Evolutionary conservation across 2,797 vertebrate species (phyloP).

Genomic region (Molossus molossus): DNA sequence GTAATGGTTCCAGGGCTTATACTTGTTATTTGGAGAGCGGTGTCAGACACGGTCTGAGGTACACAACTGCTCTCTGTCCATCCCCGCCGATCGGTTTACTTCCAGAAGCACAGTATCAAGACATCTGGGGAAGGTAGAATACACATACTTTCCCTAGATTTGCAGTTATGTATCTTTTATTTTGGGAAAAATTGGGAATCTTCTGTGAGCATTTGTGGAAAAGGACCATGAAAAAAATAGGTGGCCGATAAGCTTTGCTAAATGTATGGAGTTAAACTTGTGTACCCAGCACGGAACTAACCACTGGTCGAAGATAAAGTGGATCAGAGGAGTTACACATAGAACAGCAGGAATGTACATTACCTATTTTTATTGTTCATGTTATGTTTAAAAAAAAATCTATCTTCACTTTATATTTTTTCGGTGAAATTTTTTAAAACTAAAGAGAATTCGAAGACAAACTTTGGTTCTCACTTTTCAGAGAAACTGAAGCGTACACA

Average conservation of each 20-base stretch:
- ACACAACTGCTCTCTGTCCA: not conserved
- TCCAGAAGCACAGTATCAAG: not conserved
- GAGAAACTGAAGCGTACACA: not conserved
- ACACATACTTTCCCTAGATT: not conserved
- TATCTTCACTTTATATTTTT: not conserved
- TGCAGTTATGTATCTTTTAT: not conserved
- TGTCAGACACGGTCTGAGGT: not conserved
- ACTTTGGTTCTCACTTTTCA: conserved; percentile 60
- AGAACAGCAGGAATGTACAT: not conserved
- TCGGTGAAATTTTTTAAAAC: not conserved
- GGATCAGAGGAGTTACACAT: not conserved
- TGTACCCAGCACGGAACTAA: not conserved
- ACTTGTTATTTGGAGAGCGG: not conserved
- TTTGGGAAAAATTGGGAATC: not conserved
- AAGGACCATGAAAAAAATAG: not conserved
- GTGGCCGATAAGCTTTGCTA: not conserved
- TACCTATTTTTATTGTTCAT: not conserved
- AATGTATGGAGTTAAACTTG: conserved; percentile 1
- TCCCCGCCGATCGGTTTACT: not conserved
- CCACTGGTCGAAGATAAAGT: not conserved
- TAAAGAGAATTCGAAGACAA: conserved; percentile 15
- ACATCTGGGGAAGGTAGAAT: not conserved
- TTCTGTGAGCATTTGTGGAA: not conserved
- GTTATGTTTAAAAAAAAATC: conserved; percentile 22
- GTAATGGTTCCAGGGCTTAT: conserved; percentile 31